Percentiles rank a stretch among this genome's conserved stretches.
Evolutionary conservation across 1,140 invertebrate genomes (phyloP).

Genomic region (Leptinotarsa defecta): DNA sequence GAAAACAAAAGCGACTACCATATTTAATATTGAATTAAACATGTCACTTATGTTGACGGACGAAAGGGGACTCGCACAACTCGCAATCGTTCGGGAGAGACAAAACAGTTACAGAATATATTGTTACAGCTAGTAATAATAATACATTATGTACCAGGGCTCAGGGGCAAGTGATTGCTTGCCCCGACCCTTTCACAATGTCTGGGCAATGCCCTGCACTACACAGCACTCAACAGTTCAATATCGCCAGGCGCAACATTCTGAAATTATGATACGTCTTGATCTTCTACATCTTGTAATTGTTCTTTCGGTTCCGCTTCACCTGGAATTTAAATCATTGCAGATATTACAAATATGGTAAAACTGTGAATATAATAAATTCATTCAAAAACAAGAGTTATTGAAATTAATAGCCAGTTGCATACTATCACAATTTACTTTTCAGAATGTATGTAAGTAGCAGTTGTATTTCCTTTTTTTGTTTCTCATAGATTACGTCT

Average conservation of each 20-base stretch:
- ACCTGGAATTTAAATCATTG: slow-evolving; percentile 62
- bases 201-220: slow-evolving; percentile 46
- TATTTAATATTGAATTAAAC: not conserved
- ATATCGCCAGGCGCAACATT: slow-evolving; percentile 29
- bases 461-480: not conserved
- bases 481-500: no score
- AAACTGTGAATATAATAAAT: slow-evolving; percentile 2
- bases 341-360: slow-evolving; percentile 25
- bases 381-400: not conserved
- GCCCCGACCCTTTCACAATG: slow-evolving; percentile 36
- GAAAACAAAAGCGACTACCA: slow-evolving; percentile 8
- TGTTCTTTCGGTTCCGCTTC: slow-evolving; percentile 86
- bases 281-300: slow-evolving; percentile 89
- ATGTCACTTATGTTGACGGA: not conserved
- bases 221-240: slow-evolving; percentile 52
- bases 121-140: slow-evolving; percentile 52
- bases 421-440: no score
- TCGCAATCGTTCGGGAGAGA: slow-evolving; percentile 35
- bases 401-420: not conserved
- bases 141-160: slow-evolving; percentile 53
- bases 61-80: slow-evolving; percentile 13
- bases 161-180: slow-evolving; percentile 17
- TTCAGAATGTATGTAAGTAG: no score
- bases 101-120: slow-evolving; percentile 48
- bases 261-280: slow-evolving; percentile 84